Evolutionary conservation across 2,113 vertebrate species (phyloP).

Genomic region (Elachura formosa): DNA sequence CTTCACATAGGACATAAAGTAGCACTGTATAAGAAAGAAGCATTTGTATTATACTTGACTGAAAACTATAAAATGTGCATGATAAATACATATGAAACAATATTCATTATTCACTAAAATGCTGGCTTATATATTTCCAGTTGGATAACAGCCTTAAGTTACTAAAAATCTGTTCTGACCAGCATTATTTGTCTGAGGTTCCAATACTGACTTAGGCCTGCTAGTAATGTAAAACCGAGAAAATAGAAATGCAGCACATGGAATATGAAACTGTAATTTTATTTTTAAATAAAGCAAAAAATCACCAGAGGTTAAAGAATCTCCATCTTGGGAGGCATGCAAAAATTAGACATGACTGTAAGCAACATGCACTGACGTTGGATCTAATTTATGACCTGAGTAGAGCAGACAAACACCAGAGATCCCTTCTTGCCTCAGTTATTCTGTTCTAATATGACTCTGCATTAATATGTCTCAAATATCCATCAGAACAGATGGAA

Average conservation of each 20-base stretch:
- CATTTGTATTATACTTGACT: background rate
- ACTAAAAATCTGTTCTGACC: background rate
- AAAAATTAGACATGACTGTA: background rate
- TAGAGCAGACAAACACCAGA: background rate
- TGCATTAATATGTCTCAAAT: background rate
- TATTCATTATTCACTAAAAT: background rate
- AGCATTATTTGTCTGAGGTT: background rate
- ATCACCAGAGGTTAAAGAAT: background rate
- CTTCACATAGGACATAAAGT: background rate
- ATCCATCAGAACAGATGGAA: background rate
- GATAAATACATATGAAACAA: background rate
- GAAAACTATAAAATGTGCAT: background rate
- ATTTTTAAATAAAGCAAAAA: background rate
- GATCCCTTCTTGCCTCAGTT: background rate
- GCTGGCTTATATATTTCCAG: background rate
- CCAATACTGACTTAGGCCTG: background rate
- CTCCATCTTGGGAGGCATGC: background rate
- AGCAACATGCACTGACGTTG: background rate
- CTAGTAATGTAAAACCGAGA: background rate
- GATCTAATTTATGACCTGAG: background rate
- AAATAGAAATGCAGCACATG: background rate
- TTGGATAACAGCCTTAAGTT: background rate
- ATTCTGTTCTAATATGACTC: background rate
- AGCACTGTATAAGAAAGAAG: background rate
- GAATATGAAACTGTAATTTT: background rate